A percentile compares a stretch with the other conserved stretches of the same genome.
phyloP scores from a whole-genome alignment of 2,113 vertebrate species.

The Dicrurus megarhynchus region DNA sequence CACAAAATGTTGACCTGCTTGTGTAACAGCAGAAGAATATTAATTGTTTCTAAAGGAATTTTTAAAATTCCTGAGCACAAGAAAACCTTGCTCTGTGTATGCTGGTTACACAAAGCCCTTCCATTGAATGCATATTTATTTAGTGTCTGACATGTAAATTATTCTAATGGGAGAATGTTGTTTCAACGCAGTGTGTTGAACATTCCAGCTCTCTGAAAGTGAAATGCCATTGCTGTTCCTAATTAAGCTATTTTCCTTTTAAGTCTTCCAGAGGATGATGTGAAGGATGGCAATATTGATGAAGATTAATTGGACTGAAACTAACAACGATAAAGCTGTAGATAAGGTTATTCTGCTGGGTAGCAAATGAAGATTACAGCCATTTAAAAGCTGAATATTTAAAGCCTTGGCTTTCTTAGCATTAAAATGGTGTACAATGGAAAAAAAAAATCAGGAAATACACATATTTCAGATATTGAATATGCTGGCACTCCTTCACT shows the following conservation, averaged over 20 bases:
- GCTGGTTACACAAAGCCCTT: not conserved
- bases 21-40: not conserved
- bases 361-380: conserved; percentile 13
- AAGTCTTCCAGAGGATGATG: conserved; percentile 48
- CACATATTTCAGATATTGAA: not conserved
- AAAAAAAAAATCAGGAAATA: not conserved
- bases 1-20: not conserved
- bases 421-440: not conserved
- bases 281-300: conserved; percentile 50
- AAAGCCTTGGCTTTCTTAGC: not conserved
- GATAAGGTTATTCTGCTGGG: conserved; percentile 41
- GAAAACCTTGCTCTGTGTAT: not conserved
- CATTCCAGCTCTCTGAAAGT: conserved; percentile 23
- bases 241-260: conserved; percentile 59
- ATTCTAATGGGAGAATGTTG: conserved; percentile 22
- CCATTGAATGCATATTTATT: not conserved
- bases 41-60: not conserved
- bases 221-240: conserved; percentile 32
- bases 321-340: not conserved
- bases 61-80: not conserved
- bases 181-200: not conserved
- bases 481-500: not conserved
- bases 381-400: not conserved
- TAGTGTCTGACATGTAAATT: not conserved
- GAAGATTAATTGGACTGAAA: conserved; percentile 64